These are phyloP conservation scores for Anoplophora glabripennis DNA, from an alignment of 1,140 invertebrate species.

Conservation along the genomic window DNA sequence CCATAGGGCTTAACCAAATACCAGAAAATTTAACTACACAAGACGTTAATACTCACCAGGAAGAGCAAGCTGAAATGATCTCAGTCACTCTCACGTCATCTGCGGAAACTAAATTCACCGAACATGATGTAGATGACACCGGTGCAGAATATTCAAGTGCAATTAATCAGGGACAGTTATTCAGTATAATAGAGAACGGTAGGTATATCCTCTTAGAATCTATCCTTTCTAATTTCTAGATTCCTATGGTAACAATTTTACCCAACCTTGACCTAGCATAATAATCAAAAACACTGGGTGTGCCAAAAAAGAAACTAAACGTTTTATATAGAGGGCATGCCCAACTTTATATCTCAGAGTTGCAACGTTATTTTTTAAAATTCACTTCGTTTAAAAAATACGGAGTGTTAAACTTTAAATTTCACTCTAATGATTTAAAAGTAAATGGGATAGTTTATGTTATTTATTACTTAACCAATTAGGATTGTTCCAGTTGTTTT, in stretches of 20 bases:
- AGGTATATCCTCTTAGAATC: constrained; percentile 2
- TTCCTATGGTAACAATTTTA: background rate
- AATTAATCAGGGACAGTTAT: constrained; percentile 48
- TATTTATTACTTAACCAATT: no score
- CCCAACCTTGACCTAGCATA: no score
- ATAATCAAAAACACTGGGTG: no score
- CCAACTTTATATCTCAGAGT: no score
- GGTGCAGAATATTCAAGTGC: constrained; percentile 42
- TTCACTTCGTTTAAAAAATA: no score
- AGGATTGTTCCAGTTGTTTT: no score
- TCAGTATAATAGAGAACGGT: constrained; percentile 48
- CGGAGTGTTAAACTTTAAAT: no score
- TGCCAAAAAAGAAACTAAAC: no score
- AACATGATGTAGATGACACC: constrained; percentile 11
- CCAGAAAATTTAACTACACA: constrained; percentile 14
- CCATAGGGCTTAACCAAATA: constrained; percentile 10
- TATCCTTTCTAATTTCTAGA: constrained; percentile 1
- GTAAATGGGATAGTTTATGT: no score
- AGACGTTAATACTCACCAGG: background rate
- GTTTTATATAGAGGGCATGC: no score
- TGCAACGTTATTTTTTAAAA: no score
- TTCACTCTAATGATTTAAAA: no score
- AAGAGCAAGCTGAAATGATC: background rate
- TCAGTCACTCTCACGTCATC: background rate
- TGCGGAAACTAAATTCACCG: background rate